Evolutionary conservation across 2,113 vertebrate genomes (phyloP), one percentile per base, ranked within the genome.

Genomic region (Corythornis madagascariensis): DNA sequence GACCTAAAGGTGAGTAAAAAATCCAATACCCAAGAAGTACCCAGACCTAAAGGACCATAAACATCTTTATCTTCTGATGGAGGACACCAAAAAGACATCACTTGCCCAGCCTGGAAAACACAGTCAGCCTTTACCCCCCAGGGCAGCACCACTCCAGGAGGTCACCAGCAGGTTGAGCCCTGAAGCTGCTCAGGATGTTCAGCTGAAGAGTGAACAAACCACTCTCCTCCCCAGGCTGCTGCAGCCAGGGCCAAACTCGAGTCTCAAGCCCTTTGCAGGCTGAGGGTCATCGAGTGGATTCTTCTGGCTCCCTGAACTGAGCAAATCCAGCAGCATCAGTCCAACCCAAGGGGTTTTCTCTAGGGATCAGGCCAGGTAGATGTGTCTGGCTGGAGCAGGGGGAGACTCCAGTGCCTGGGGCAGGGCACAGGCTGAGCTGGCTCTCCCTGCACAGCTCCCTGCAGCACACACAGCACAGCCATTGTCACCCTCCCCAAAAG

Each of bases 121-220:
- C 9, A 69, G 35, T 15, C 35, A 25, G 8, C 33, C 31, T 48
- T 81, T 10, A 33, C 21, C 47, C 29, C 11, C 22, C 0, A 0
- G 22, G 21, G 6, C 29, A 82, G 77, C 50, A 57, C 4, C 40
- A 35, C 11, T 74, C 6, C 8, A 80, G 43, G 64, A 57, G 57
- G 48, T 33, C 55, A 56, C 0, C 0, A 74, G 26, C 20, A 67
- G 43, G 38, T 26, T 48, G 24, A 26, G 42, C 3, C 5, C 33
- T 19, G 13, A 70, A 59, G 35, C 9, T 14, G 8, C 57, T 53
- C 33, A 53, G 45, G 48, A 16, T 31, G 10, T 22, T 52, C 3
- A 4, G 61, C 47, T 78, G 13, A 69, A 78, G 6, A 11, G 65
- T 2, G 24, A 16, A 66, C 64, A 78, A 19, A 8, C 5, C 16